Base-by-base conservation (phyloP, 2,797 vertebrate species). In the Aplochiton taeniatus region DNA sequence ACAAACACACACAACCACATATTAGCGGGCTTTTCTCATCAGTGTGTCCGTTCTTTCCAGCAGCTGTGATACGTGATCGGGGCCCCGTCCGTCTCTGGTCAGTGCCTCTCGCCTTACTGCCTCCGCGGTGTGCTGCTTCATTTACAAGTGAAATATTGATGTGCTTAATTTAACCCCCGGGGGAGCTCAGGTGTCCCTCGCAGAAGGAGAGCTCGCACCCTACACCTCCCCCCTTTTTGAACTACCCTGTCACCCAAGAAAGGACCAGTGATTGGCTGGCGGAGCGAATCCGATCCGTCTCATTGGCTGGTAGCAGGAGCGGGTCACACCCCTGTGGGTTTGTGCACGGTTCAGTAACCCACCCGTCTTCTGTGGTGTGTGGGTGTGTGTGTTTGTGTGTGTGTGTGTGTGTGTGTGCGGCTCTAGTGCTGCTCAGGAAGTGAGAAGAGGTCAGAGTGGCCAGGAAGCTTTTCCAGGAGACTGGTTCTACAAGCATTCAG, bases 71-170 rank as follows among this genome's bases (percentile, higher is more conserved):
- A 91, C 56, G 46, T 58, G 84, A 92, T 82, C 79, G 48, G 66
- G 57, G 16, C 63, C 48, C 18, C n/a, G 59, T 63, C 56, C 31
- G 19, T 67, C 43, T 72, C 75, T 68, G 72, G 81, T 82, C 81
- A 70, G 63, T 76, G 73, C 84, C 73, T 80, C 87, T 92, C 89
- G 48, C 70, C 63, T 92, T 91, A 87, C 90, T 72, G 77, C 85
- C 87, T 80, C 81, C 18, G 72, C 82, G 78, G 77, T 76, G 81
- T 62, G 74, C 83, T 79, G 84, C 88, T 90, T 92, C 83, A 84
- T 92, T 90, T 91, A 88, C 90, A 89, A 77, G n/a, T 92, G 79
- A 91, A 93, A 91, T 89, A 91, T 93, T 92, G 75, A 92, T 89
- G 87, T 78, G 80, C 85, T 76, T 89, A 87, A 92, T 91, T 91